phyloP scores from a whole-genome alignment of 1,140 invertebrate species.

The Heliconius himera region DNA sequence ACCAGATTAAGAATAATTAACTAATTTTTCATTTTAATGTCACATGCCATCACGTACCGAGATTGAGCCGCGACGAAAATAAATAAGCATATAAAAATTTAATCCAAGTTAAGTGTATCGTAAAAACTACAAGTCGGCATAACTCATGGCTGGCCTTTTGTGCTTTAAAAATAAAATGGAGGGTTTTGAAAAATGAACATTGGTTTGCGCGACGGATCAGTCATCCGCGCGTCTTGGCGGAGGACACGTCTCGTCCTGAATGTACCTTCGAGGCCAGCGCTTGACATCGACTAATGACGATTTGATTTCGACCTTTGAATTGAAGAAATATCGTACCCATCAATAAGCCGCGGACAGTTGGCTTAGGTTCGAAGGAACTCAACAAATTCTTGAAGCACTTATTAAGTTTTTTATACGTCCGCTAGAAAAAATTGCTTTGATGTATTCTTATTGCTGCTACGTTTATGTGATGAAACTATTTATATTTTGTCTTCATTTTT shows the following conservation, averaged over 20 bases:
- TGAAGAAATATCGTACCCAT: constrained; percentile 40
- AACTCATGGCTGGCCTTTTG: constrained; percentile 75
- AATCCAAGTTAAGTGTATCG: constrained; percentile 75
- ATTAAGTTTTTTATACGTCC: neutral
- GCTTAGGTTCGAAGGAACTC: constrained; percentile 30
- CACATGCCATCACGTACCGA: constrained; percentile 77
- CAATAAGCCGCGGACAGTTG: constrained; percentile 31
- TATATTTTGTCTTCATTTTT: too few relatives aligned
- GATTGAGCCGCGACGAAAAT: constrained; percentile 49
- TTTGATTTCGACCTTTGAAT: constrained; percentile 58
- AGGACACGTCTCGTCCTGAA: constrained; percentile 64
- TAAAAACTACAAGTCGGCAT: constrained; percentile 78
- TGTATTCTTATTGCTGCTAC: neutral
- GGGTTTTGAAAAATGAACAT: constrained; percentile 74
- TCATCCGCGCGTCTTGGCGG: constrained; percentile 67
- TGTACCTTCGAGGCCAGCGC: constrained; percentile 33
- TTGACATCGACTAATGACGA: constrained; percentile 64
- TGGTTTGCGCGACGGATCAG: constrained; percentile 75
- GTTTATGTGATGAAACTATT: neutral
- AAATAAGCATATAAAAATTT: constrained; percentile 73
- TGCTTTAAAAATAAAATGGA: constrained; percentile 70
- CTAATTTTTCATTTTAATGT: constrained; percentile 81
- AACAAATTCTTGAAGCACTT: constrained; percentile 7
- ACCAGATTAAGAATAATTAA: constrained; percentile 79
- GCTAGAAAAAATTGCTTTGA: neutral